Conservation (phyloP, 2,888 invertebrate genomes). For the Lissocephala sabroskyi region DNA sequence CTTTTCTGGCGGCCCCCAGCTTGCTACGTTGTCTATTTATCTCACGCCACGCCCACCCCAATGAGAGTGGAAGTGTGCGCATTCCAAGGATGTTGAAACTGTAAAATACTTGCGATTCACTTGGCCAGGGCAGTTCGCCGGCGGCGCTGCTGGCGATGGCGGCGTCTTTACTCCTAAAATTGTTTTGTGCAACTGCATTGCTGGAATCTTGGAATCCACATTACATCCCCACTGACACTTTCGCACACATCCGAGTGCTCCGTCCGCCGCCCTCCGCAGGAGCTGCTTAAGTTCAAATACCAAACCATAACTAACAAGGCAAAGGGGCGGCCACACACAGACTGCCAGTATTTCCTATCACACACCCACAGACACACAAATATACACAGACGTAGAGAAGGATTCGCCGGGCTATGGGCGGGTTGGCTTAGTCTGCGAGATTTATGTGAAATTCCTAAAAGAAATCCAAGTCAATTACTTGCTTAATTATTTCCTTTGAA, state of each 20-base stretch:
- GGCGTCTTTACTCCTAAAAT: neutral
- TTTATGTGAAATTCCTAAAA: slow-evolving; percentile 66
- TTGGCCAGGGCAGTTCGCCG: slow-evolving; percentile 12
- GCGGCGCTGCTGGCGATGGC: too few species aligned
- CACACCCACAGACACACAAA: neutral
- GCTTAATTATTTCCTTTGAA: slow-evolving; percentile 65
- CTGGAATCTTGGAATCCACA: slow-evolving; percentile 28
- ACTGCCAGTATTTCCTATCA: slow-evolving; percentile 35
- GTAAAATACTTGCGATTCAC: slow-evolving; percentile 49
- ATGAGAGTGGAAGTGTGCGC: slow-evolving; percentile 52
- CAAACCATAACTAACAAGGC: slow-evolving; percentile 51
- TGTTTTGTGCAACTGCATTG: slow-evolving; percentile 31
- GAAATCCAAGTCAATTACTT: slow-evolving; percentile 68
- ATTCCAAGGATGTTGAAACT: slow-evolving; percentile 59
- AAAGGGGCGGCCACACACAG: slow-evolving; percentile 13
- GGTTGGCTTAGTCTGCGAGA: too few species aligned
- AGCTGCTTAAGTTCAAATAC: slow-evolving; percentile 42
- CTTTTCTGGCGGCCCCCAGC: slow-evolving; percentile 26
- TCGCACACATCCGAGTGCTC: slow-evolving; percentile 13
- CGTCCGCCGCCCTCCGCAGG: slow-evolving; percentile 10
- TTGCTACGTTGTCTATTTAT: neutral
- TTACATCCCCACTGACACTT: neutral
- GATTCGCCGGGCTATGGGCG: slow-evolving; percentile 6
- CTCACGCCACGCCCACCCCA: neutral
- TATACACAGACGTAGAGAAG: slow-evolving; percentile 5